Conservation (phyloP, 2,797 vertebrate genomes). For the Bufotes viridis region DNA sequence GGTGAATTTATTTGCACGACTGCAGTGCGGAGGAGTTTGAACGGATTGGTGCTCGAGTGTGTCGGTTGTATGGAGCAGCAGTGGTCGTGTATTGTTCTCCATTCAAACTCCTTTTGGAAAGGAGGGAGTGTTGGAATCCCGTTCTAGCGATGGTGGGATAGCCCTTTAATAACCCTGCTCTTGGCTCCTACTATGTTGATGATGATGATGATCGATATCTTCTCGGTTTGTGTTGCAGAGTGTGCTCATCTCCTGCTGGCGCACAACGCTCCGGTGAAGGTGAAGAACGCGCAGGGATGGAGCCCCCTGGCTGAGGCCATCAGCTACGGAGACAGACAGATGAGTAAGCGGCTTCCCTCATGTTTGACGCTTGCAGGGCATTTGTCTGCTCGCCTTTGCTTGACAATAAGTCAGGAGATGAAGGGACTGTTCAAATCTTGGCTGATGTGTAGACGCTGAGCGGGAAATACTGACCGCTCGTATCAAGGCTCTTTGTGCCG, state of each 20-base stretch:
- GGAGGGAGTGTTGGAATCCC: too few species aligned
- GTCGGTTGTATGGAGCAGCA: too few species aligned
- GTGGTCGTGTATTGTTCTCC: too few species aligned
- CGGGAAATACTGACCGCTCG: neutral
- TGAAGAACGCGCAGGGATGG: slow-evolving; percentile 99
- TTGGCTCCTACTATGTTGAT: too few species aligned
- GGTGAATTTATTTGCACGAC: too few species aligned
- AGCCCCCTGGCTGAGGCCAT: slow-evolving; percentile 99
- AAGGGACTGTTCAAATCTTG: neutral
- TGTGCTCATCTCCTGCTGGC: slow-evolving; percentile 98
- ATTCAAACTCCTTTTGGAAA: too few species aligned
- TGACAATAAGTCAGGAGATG: neutral
- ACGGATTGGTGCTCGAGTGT: too few species aligned
- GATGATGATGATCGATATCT: too few species aligned
- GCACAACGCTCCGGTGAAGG: slow-evolving; percentile 98
- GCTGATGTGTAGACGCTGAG: neutral
- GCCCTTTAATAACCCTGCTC: too few species aligned
- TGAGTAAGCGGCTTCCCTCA: slow-evolving; percentile 84
- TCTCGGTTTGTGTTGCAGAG: slow-evolving; percentile 75
- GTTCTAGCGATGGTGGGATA: too few species aligned
- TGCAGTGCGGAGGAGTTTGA: too few species aligned
- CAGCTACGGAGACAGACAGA: slow-evolving; percentile 98
- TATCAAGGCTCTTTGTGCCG: neutral
- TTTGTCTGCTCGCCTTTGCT: neutral
- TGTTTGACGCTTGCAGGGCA: neutral